Conservation (phyloP, 2,888 invertebrate genomes). For the Lasioglossum malachurum region DNA sequence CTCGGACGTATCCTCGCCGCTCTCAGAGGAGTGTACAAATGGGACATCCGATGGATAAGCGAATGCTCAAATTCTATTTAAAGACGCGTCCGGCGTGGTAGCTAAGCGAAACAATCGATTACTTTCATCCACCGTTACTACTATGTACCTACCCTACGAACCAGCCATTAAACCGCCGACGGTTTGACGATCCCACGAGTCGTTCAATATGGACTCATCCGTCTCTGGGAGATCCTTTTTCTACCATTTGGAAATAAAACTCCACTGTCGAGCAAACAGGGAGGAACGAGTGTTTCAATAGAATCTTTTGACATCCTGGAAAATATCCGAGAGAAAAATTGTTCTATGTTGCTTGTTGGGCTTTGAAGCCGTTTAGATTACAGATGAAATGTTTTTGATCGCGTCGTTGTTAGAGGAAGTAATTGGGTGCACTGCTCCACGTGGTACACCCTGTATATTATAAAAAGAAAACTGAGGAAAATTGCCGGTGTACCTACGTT, state of each 20-base stretch:
- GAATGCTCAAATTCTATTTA: conserved; percentile 1
- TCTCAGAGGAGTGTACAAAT: not conserved
- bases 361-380: not conserved
- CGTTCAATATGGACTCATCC: not conserved
- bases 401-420: not conserved
- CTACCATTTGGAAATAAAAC: not conserved
- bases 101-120: conserved; percentile 1
- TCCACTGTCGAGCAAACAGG: not conserved
- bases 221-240: not conserved
- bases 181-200: not conserved
- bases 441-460: not conserved
- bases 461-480: not conserved
- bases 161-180: not conserved
- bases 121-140: not conserved
- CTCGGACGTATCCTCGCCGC: not conserved
- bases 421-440: not conserved
- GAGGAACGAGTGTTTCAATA: not conserved
- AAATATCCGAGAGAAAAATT: not conserved
- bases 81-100: conserved; percentile 1
- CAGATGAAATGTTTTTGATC: not conserved
- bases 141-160: not conserved
- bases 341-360: not conserved
- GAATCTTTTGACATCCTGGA: not conserved
- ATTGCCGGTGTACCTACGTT: not conserved
- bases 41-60: conserved; percentile 1